phyloP scores from a whole-genome alignment of 2,113 vertebrate genomes.

The Labeo catla region DNA sequence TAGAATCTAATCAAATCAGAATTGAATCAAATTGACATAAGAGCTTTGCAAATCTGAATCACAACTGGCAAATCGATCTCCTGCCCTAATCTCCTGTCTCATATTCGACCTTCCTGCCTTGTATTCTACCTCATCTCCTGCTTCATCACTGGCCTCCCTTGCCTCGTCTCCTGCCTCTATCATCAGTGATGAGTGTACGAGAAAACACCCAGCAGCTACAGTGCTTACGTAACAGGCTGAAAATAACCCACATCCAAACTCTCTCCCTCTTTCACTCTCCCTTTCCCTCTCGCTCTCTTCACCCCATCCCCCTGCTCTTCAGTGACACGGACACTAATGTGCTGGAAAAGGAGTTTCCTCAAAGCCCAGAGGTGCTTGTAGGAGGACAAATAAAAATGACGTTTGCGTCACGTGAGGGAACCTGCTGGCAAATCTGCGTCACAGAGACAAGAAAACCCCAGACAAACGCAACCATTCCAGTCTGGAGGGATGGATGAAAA shows the following conservation, averaged over 20 bases:
- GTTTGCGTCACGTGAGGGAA: conserved; percentile 5
- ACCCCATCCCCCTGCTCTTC: conserved; percentile 12
- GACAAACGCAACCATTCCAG: background rate
- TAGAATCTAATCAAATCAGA: background rate
- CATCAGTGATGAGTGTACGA: conserved; percentile 31
- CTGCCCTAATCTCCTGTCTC: background rate
- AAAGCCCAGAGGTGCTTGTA: conserved; percentile 41
- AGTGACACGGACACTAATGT: conserved; percentile 45
- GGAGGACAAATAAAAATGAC: conserved; percentile 28
- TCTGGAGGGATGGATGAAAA: background rate
- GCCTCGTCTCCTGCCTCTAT: conserved; percentile 17
- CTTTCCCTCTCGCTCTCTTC: conserved; percentile 7
- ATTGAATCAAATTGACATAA: background rate
- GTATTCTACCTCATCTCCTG: background rate
- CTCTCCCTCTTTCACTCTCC: conserved; percentile 8
- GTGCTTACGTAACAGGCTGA: conserved; percentile 47
- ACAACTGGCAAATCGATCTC: background rate
- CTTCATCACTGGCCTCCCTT: conserved; percentile 8
- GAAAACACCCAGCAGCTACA: conserved; percentile 49
- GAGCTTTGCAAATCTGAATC: background rate
- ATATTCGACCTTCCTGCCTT: background rate
- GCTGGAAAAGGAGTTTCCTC: conserved; percentile 47
- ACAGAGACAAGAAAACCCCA: conserved; percentile 17
- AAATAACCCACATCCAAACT: conserved; percentile 44
- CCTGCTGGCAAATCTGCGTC: conserved; percentile 1